Percentiles rank a stretch among this genome's conserved stretches.
phyloP scores from a whole-genome alignment of 2,888 invertebrate genomes.

The Pycnomerus fuliginosus region DNA sequence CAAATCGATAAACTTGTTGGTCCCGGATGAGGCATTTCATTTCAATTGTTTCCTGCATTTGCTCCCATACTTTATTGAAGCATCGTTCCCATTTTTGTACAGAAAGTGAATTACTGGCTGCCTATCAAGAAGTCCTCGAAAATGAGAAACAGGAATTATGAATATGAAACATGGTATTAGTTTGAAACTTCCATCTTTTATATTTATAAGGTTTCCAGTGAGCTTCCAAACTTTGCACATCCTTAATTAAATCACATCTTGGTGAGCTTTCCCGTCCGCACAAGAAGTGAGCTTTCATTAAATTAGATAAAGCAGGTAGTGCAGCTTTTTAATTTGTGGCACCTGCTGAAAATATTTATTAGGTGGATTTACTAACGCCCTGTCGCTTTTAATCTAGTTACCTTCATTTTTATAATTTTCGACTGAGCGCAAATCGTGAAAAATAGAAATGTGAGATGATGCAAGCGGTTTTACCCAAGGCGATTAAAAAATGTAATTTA shows the following conservation, averaged over 20 bases:
- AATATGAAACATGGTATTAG: conserved; percentile 32
- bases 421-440: too few relatives aligned
- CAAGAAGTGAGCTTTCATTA: conserved; percentile 35
- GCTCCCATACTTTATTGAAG: conserved; percentile 19
- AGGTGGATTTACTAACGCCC: too few relatives aligned
- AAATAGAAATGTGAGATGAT: too few relatives aligned
- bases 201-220: conserved; percentile 38
- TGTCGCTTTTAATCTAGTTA: too few relatives aligned
- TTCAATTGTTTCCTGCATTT: conserved; percentile 25
- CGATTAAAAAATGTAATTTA: too few relatives aligned
- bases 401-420: too few relatives aligned
- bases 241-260: conserved; percentile 43
- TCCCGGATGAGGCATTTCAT: conserved; percentile 22
- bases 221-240: conserved; percentile 37
- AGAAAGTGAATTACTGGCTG: too few relatives aligned
- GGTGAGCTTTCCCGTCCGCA: conserved; percentile 28
- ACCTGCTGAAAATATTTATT: conserved; percentile 24
- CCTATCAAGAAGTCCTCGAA: too few relatives aligned
- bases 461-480: too few relatives aligned
- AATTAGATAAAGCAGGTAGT: conserved; percentile 38
- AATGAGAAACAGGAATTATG: conserved; percentile 24
- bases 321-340: conserved; percentile 25
- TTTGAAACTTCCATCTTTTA: conserved; percentile 37
- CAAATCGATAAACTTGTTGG: conserved; percentile 26
- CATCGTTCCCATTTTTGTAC: too few relatives aligned